phyloP scores from a whole-genome alignment of 2,797 vertebrate genomes.

The Enteromius mattozi region DNA sequence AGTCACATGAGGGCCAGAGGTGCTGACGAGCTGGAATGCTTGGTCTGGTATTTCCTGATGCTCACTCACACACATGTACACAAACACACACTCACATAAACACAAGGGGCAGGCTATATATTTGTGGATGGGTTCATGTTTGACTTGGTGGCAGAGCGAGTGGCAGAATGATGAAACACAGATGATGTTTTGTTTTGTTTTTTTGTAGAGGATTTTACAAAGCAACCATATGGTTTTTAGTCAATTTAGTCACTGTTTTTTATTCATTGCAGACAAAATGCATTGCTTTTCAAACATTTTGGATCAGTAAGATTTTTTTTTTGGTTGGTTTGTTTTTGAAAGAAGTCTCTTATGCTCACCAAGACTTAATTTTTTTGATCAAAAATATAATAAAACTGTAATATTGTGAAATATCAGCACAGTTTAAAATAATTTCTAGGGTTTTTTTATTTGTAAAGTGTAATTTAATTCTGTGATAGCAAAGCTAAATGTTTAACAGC shows the following conservation, averaged over 20 bases:
- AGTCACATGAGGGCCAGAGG: conserved; percentile 68
- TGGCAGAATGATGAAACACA: background rate
- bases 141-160: conserved; percentile 17
- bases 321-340: background rate
- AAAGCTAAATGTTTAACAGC: background rate
- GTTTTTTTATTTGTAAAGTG: background rate
- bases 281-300: background rate
- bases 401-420: background rate
- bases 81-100: conserved; percentile 19
- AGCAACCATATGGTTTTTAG: background rate
- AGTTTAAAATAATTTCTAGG: background rate
- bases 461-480: background rate
- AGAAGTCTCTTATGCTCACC: background rate
- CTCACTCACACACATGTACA: conserved; percentile 57
- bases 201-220: conserved; percentile 13
- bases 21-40: conserved; percentile 77
- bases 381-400: background rate
- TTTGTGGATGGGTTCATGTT: conserved; percentile 23
- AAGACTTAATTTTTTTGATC: background rate
- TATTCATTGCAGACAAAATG: background rate
- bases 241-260: background rate
- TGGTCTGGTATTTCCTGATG: conserved; percentile 79
- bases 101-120: conserved; percentile 32
- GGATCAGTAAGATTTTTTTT: background rate
- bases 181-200: background rate